Base-by-base conservation (phyloP, 2,797 vertebrate genomes). In the Phoxinus dragarum region DNA sequence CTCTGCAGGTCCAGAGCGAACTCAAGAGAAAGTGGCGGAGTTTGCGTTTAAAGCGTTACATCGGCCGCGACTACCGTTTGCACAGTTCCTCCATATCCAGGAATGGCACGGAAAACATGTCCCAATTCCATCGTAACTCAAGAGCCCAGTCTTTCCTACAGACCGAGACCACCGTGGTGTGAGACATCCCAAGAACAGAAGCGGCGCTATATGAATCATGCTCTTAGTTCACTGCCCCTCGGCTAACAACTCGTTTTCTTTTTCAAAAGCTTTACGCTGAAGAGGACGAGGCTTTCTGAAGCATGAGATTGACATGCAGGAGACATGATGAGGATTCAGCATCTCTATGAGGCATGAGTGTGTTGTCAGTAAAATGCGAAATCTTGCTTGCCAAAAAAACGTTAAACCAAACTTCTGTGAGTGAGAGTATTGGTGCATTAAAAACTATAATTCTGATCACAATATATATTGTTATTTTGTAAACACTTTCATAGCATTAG, bases 101-200 rank as follows among this genome's bases (percentile, higher is more conserved):
- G 7, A 96, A 96, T 0, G 96, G 96, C 40, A 93, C 92, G 0
- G 96, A 98, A 19, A 94, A 92, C 6, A 84, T 92, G 2, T 76
- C 94, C 17, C 95, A 93, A 11, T 91, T 93, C 14, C 94, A 93
- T 88, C 91, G 95, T 0, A 94, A 94, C 91, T 95, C 94, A 75
- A 91, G 96, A 21, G 93, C 97, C 19, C 96, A 94, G 85, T 98
- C 98, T 80, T 96, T 97, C 90, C 93, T 97, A 92, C 98, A 98
- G 94, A 98, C 98, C 0, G 98, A 99, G 94, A 97, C 96, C 91
- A 95, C 95, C 0, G 86, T 96, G 90, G 94, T 98, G 90, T 98
- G 94, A 97, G 86, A 47, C 38, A 73, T 9, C 56, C n/a, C 27
- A 34, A 66, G 61, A 66, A 17, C 27, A 81, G 78, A 87, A 64